Evolutionary conservation across 2,113 vertebrate genomes (phyloP).

Genomic region (Rhea americana): DNA sequence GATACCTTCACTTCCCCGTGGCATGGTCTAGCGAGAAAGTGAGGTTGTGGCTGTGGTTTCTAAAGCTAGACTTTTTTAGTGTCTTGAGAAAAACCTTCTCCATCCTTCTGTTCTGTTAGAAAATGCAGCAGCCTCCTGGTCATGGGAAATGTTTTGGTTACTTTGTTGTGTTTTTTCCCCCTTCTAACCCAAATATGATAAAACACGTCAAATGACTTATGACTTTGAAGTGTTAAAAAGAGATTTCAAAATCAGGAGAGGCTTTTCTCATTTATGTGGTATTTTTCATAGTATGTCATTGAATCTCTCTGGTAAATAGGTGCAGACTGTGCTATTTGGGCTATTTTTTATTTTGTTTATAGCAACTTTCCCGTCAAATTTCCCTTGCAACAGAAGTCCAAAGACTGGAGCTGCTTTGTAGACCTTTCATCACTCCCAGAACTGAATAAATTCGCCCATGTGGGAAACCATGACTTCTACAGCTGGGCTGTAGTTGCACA

Average conservation of each 20-base stretch:
- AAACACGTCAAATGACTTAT: background rate
- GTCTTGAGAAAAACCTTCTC: background rate
- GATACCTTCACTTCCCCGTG: background rate
- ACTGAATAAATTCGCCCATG: constrained; percentile 82
- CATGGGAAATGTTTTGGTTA: fast-evolving
- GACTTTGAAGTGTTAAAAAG: background rate
- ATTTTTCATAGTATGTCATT: background rate
- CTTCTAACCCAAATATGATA: background rate
- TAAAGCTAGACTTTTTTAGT: background rate
- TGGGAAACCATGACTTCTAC: constrained; percentile 85
- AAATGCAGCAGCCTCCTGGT: background rate
- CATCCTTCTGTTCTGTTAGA: background rate
- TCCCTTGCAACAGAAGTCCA: constrained; percentile 73
- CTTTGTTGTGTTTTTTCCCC: background rate
- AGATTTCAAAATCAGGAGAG: background rate
- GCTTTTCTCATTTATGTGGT: background rate
- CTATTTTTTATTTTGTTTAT: background rate
- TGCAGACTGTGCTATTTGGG: background rate
- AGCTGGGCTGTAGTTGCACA: constrained; percentile 80
- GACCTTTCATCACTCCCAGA: constrained; percentile 79
- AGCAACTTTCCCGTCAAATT: background rate
- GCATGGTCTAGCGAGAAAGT: background rate
- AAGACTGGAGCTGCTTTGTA: constrained; percentile 79
- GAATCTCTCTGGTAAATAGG: background rate
- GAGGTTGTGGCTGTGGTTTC: background rate